Percentiles rank a stretch among this genome's conserved stretches.
Conservation (phyloP, 2,888 invertebrate species). For the Diadegma fenestrale region DNA sequence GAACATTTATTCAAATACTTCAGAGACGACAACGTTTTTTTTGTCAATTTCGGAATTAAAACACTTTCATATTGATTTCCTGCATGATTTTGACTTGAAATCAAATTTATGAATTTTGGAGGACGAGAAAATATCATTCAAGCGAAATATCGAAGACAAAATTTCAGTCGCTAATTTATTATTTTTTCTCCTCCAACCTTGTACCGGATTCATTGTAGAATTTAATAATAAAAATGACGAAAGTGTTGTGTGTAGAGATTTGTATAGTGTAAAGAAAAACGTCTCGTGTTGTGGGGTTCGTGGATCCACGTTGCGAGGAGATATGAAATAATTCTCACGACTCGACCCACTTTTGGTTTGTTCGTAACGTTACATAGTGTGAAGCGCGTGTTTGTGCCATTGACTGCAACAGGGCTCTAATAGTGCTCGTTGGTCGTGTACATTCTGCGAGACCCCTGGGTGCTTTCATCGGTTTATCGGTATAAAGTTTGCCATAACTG, state of each 20-base stretch:
- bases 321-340: slow-evolving; percentile 77
- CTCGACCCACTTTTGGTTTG: slow-evolving; percentile 74
- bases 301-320: slow-evolving; percentile 56
- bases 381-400: slow-evolving; percentile 73
- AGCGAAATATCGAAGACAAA: slow-evolving; percentile 8
- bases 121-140: not conserved
- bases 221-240: slow-evolving; percentile 41
- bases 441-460: slow-evolving; percentile 28
- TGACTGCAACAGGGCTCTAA: slow-evolving; percentile 68
- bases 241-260: slow-evolving; percentile 30
- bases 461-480: slow-evolving; percentile 19
- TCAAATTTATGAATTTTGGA: not conserved
- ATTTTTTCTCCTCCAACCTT: not conserved
- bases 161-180: not conserved
- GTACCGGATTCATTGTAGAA: not conserved
- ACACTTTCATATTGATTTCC: too few relatives aligned
- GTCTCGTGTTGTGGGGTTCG: slow-evolving; percentile 36
- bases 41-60: not conserved
- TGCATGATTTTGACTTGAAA: not conserved
- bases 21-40: not conserved
- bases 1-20: not conserved
- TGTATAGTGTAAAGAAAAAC: slow-evolving; percentile 25
- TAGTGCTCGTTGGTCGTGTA: not conserved
- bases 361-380: slow-evolving; percentile 40
- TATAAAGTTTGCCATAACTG: slow-evolving; percentile 29